Conservation (phyloP, 2,888 invertebrate genomes). For the Machimus rusticus region DNA sequence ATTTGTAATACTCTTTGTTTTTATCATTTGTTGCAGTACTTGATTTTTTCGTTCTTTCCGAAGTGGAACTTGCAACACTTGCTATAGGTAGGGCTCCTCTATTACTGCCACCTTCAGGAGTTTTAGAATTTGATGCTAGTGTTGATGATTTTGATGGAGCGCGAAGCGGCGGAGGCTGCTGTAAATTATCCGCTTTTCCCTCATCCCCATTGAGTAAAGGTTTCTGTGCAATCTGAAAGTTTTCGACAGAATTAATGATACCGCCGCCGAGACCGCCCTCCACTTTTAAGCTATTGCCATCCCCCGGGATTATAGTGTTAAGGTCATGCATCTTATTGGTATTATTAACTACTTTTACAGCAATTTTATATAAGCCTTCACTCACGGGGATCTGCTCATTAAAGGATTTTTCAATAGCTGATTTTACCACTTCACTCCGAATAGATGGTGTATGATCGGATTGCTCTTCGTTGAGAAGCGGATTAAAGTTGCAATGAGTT, state of each 20-base stretch:
- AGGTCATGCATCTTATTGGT: constrained; percentile 43
- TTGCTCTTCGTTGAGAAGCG: constrained; percentile 33
- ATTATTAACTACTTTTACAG: constrained; percentile 58
- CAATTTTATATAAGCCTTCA: constrained; percentile 61
- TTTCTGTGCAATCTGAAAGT: constrained; percentile 63
- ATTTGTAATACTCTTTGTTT: constrained; percentile 50
- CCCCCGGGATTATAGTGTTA: constrained; percentile 25
- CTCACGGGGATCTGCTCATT: constrained; percentile 61
- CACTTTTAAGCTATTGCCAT: constrained; percentile 20
- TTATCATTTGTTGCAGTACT: constrained; percentile 51
- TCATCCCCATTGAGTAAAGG: constrained; percentile 50
- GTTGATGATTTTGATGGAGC: constrained; percentile 54
- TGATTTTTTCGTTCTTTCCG: constrained; percentile 55
- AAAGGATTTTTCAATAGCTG: constrained; percentile 56
- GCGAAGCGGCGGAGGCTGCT: constrained; percentile 54
- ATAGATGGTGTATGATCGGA: background rate
- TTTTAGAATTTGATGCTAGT: constrained; percentile 43
- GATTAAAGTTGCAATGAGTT: constrained; percentile 49
- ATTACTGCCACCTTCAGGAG: background rate
- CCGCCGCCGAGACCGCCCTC: constrained; percentile 27
- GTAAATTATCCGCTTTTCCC: constrained; percentile 51
- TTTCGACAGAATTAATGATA: constrained; percentile 64
- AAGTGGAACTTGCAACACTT: constrained; percentile 54
- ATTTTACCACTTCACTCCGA: constrained; percentile 4
- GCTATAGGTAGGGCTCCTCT: constrained; percentile 43